Conservation (phyloP, 1,140 invertebrate species). For the Episyrphus balteatus region DNA sequence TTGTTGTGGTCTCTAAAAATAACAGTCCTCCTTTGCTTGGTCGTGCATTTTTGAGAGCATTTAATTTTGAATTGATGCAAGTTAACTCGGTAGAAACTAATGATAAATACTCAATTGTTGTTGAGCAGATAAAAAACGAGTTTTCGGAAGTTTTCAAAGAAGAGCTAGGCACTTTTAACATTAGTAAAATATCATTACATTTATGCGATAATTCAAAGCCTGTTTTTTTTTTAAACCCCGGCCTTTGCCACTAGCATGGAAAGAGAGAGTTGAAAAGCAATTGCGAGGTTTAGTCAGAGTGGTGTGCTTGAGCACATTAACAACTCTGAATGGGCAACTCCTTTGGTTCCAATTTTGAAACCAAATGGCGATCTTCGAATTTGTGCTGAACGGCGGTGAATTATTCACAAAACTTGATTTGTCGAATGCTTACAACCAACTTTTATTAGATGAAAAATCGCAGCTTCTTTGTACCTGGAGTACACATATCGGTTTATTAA, state of each 20-base stretch:
- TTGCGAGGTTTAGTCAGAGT: slow-evolving; percentile 11
- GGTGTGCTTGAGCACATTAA: slow-evolving; percentile 8
- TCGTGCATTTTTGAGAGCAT: slow-evolving; percentile 3
- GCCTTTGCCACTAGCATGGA: slow-evolving; percentile 15
- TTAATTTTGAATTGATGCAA: slow-evolving; percentile 7
- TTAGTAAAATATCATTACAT: slow-evolving; percentile 2
- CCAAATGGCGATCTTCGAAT: slow-evolving; percentile 12
- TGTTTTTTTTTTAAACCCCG: slow-evolving; percentile 19
- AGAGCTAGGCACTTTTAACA: slow-evolving; percentile 3
- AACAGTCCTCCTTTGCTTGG: slow-evolving; percentile 2
- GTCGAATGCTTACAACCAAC: slow-evolving; percentile 33
- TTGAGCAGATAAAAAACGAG: slow-evolving; percentile 5
- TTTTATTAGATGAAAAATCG: slow-evolving; percentile 15
- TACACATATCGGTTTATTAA: slow-evolving; percentile 17
- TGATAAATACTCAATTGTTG: not conserved
- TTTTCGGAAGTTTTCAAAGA: slow-evolving; percentile 3
- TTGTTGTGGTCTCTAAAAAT: slow-evolving; percentile 1
- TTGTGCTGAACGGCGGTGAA: slow-evolving; percentile 34
- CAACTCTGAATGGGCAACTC: slow-evolving; percentile 15
- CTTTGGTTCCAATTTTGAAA: slow-evolving; percentile 17
- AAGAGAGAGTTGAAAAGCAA: slow-evolving; percentile 12
- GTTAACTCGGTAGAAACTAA: slow-evolving; percentile 6
- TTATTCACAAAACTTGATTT: slow-evolving; percentile 32
- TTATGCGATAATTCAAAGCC: slow-evolving; percentile 13
- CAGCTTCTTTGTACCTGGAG: slow-evolving; percentile 14